Evolutionary conservation across 2,888 invertebrate species (phyloP), one percentile per base, ranked within the genome.

Genomic region (Metalampra italica): DNA sequence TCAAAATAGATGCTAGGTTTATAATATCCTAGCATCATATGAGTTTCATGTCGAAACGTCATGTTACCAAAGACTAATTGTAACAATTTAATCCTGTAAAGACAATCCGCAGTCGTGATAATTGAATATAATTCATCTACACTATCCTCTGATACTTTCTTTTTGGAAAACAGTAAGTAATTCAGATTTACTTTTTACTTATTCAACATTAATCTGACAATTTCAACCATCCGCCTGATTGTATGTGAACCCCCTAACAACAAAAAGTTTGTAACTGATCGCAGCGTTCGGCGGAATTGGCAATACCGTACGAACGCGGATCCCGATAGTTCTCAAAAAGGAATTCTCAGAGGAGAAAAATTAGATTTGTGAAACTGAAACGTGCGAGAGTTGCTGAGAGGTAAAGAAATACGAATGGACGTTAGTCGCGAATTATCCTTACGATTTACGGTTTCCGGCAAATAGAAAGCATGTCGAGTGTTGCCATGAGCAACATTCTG

Each of bases 311-410:
- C 64, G 69, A 71, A 62, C 66, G 67, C 56, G 61, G 51, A 58
- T 65, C 65, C 62, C 74, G 71, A 79, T 79, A 78, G 81, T 77
- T 79, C 75, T 81, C 74, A 75, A 80, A 82, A 85, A 78, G 81
- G 76, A 78, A 83, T 82, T 75, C 75, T 72, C 68, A 60, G 59
- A 66, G 55, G 71, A 68, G 74, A 78, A 77, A 82, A 86, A 88
- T 85, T 85, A 82, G 83, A 87, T 87, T 86, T 87, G 78, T 67
- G 79, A 77, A 80, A 82, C 78, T 77, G 72, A 76, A 71, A 82
- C 83, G 85, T 83, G 85, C 73, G 37, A 43, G 41, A 49, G 47
- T 30, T 43, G 47, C 45, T 45, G 47, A 40, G 44, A 44, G 48
- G 43, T 45, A 49, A 49, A 51, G 47, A 53, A 49, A 51, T 49